Evolutionary conservation across 2,113 vertebrate genomes (phyloP).

Genomic region (Brienomyrus longianalis): DNA sequence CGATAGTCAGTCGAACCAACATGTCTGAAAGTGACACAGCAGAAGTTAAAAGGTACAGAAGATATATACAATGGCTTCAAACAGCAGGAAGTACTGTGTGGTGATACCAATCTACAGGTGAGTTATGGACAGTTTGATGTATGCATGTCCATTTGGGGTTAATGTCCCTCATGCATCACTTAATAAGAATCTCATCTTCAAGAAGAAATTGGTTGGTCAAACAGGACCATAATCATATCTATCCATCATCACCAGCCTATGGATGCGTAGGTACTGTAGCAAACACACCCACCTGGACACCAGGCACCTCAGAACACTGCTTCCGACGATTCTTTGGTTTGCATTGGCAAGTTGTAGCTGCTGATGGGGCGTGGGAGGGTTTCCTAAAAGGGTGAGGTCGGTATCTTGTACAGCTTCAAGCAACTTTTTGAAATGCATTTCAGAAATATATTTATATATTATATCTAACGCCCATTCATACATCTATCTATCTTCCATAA

Average conservation of each 20-base stretch:
- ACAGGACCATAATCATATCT: background rate
- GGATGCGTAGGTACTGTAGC: background rate
- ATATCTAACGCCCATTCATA: background rate
- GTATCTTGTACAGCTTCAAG: background rate
- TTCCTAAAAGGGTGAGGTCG: background rate
- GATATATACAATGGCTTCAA: background rate
- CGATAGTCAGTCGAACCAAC: background rate
- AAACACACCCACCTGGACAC: background rate
- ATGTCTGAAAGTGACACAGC: background rate
- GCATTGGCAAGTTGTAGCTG: background rate
- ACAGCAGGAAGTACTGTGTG: background rate
- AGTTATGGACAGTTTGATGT: background rate
- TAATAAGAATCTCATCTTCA: slow-evolving; percentile 2
- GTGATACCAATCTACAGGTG: background rate
- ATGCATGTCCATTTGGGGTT: background rate
- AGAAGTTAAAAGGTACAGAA: background rate
- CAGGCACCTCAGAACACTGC: background rate
- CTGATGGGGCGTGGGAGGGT: background rate
- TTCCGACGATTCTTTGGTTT: background rate
- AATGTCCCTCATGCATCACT: slow-evolving; percentile 1
- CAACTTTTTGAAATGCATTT: background rate
- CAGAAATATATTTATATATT: background rate
- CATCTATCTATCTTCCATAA: background rate
- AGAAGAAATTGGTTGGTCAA: background rate
- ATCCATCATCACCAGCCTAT: background rate